These are phyloP conservation scores for Psephotus haematonotus DNA, from an alignment of 2,113 vertebrate species.

Conservation along the genomic window DNA sequence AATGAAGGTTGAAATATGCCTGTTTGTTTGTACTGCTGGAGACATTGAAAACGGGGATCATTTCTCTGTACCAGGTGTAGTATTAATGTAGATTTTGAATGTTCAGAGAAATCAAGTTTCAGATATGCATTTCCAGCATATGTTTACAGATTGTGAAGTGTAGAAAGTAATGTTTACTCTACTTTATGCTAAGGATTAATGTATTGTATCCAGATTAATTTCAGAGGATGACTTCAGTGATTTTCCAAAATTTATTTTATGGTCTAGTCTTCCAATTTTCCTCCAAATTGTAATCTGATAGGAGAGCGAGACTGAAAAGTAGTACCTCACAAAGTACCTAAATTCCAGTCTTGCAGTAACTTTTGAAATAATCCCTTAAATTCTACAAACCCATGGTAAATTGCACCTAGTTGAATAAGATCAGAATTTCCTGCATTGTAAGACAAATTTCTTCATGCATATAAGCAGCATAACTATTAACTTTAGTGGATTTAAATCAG, in stretches of 20 bases:
- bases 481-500: background rate
- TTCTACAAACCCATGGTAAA: background rate
- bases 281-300: background rate
- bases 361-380: background rate
- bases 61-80: background rate
- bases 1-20: background rate
- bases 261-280: background rate
- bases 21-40: background rate
- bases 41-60: background rate
- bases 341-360: background rate
- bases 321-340: background rate
- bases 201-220: background rate
- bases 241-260: background rate
- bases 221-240: background rate
- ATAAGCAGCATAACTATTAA: background rate
- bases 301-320: background rate
- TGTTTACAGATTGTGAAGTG: background rate
- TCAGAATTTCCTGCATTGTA: background rate
- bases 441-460: background rate
- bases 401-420: background rate
- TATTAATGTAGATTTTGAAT: background rate
- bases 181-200: background rate
- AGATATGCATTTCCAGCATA: background rate
- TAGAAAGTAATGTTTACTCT: background rate
- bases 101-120: background rate